These are phyloP conservation scores for Hycleus cichorii DNA, from an alignment of 1,140 invertebrate genomes.

Conservation along the genomic window DNA sequence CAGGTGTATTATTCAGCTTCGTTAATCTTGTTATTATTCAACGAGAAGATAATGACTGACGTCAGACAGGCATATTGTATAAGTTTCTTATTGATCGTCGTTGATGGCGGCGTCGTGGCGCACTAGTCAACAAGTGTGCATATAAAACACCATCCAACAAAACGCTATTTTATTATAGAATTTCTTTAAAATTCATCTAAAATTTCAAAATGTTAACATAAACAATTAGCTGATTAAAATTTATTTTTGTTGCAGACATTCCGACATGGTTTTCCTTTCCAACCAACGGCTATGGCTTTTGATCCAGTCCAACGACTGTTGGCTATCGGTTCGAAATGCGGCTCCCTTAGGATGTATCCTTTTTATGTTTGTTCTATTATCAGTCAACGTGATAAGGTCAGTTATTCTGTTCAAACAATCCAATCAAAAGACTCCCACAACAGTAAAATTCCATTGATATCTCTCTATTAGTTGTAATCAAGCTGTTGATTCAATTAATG, in stretches of 20 bases:
- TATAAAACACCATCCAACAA: neutral
- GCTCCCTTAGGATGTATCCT: conserved; percentile 95
- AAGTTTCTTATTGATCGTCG: conserved; percentile 9
- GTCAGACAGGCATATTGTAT: neutral
- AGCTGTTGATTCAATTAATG: too few relatives aligned
- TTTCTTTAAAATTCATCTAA: too few relatives aligned
- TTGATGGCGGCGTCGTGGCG: conserved; percentile 11
- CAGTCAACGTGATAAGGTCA: neutral
- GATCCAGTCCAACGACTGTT: conserved; percentile 95
- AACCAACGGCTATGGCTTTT: conserved; percentile 93
- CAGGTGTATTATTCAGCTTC: too few relatives aligned
- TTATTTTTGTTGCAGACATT: conserved; percentile 76
- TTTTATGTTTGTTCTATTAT: conserved; percentile 41
- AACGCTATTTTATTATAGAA: too few relatives aligned
- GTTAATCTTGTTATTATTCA: too few relatives aligned
- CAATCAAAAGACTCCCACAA: too few relatives aligned
- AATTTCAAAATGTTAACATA: too few relatives aligned
- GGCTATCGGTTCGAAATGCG: conserved; percentile 93
- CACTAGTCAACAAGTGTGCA: conserved; percentile 18
- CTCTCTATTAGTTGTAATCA: too few relatives aligned
- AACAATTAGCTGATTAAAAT: too few relatives aligned
- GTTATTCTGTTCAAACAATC: too few relatives aligned
- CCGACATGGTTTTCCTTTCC: conserved; percentile 96
- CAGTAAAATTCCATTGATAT: too few relatives aligned
- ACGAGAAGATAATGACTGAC: conserved; percentile 10